Percentiles rank a stretch among this genome's conserved stretches.
Conservation (phyloP, 1,140 invertebrate genomes). For the Pantala flavescens region DNA sequence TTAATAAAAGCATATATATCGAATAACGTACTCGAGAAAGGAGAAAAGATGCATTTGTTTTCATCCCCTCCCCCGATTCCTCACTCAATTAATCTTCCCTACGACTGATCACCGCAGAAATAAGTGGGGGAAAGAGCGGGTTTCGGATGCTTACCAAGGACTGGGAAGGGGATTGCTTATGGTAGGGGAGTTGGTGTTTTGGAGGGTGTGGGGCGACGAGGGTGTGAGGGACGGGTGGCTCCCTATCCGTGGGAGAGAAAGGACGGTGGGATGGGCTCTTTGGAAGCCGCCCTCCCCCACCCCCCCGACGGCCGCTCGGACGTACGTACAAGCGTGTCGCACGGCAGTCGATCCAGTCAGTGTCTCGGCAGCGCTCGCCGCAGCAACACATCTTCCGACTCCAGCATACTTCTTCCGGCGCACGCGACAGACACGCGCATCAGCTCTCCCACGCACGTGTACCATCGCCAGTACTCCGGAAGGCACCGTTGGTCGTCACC, state of each 20-base stretch:
- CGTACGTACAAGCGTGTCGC: not conserved
- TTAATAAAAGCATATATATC: too few relatives aligned
- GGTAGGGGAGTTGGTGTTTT: not conserved
- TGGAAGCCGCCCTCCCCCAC: not conserved
- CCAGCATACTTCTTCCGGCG: not conserved
- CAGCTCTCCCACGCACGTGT: not conserved
- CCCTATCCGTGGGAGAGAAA: not conserved
- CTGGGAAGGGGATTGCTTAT: not conserved
- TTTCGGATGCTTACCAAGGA: not conserved
- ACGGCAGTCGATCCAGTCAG: not conserved
- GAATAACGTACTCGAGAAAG: too few relatives aligned
- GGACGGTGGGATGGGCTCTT: not conserved
- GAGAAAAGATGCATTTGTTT: too few relatives aligned
- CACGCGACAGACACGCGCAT: not conserved
- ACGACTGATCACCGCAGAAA: too few relatives aligned
- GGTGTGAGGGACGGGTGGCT: not conserved
- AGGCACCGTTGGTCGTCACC: too few relatives aligned
- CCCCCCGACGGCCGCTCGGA: not conserved
- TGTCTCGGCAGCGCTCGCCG: conserved; percentile 4
- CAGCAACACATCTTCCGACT: not conserved
- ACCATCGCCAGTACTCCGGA: not conserved
- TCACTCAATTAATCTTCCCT: too few relatives aligned
- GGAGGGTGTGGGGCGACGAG: not conserved
- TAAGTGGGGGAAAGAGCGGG: too few relatives aligned
- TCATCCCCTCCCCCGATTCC: too few relatives aligned